A percentile compares a stretch with the other conserved stretches of the same genome.
Conservation (phyloP, 2,797 vertebrate species). For the Spheniscus humboldti region DNA sequence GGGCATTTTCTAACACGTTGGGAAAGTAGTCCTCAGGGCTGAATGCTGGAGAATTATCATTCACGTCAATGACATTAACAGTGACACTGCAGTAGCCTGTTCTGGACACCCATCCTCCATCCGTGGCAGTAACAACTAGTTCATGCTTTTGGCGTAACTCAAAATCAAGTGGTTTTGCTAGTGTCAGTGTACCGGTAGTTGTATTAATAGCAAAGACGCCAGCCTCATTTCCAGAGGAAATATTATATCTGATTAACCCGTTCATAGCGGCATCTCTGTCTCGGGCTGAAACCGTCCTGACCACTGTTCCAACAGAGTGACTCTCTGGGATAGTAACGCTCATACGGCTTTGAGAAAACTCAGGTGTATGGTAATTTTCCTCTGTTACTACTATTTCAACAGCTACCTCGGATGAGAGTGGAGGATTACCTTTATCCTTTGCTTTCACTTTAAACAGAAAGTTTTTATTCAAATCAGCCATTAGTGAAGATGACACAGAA, state of each 20-base stretch:
- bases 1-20: conserved; percentile 91
- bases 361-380: conserved; percentile 94
- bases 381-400: conserved; percentile 90
- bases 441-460: conserved; percentile 86
- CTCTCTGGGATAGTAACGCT: conserved; percentile 87
- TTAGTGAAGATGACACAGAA: conserved; percentile 86
- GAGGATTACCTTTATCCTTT: conserved; percentile 91
- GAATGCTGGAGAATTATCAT: conserved; percentile 92
- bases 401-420: conserved; percentile 79
- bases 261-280: conserved; percentile 91
- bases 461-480: conserved; percentile 82
- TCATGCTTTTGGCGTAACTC: conserved; percentile 87
- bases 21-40: conserved; percentile 88
- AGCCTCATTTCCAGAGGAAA: conserved; percentile 87
- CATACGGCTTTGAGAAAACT: conserved; percentile 94
- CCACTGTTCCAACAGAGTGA: conserved; percentile 83
- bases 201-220: conserved; percentile 86
- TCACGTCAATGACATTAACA: conserved; percentile 87
- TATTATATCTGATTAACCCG: conserved; percentile 86
- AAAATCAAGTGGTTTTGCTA: conserved; percentile 86
- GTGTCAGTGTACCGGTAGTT: conserved; percentile 85
- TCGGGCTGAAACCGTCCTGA: conserved; percentile 89
- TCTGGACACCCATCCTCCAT: conserved; percentile 93
- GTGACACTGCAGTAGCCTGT: conserved; percentile 88
- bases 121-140: conserved; percentile 86